Base-by-base conservation (phyloP, 2,113 vertebrate species). In the Illadopsis cleaveri region DNA sequence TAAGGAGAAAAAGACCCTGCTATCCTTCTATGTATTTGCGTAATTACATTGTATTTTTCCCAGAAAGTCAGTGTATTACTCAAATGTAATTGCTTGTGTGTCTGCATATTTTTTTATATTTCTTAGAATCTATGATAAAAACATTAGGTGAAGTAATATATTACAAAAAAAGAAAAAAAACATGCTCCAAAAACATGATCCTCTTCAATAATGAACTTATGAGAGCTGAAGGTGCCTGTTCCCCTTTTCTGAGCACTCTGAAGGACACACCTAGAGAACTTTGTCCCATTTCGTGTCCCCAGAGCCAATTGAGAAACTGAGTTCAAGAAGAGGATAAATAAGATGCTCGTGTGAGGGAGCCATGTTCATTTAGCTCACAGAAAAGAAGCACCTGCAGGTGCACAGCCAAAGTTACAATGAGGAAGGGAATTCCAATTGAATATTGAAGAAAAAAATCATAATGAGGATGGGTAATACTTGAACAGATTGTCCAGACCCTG, bases 141-240 rank as follows among this genome's bases (percentile, higher is more conserved):
- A 11, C 9, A 62, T 45, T 31, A 85, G 25, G 4, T 58, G 4
- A 80, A 69, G n/a, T 23, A 69, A 66, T 22, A 47, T 0, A 38
- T 6, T 7, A 9, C 11, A 54, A 31, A 54, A 31, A 31, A 21
- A 37, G 0, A 24, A 28, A 0, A 6, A 60, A 27, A 35, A 23
- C 10, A 35, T 22, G 6, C 8, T 79, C 10, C 35, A 60, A 81
- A 71, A 31, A 0, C 4, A 15, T 15, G 2, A 28, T 40, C 40
- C 10, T 37, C 33, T 70, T 17, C 30, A 58, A 28, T 21, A 45
- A 48, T 2, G 0, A 72, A 28, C 4, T 64, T 20, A 2, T 17
- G 23, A n/a, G 22, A 14, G 15, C 10, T 31, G 40, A 51, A 54
- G 40, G 15, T 5, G 19, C 14, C 31, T 51, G 3, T 37, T 82